Evolutionary conservation across 2,113 vertebrate genomes (phyloP).

Genomic region (Stegostoma tigrinum): DNA sequence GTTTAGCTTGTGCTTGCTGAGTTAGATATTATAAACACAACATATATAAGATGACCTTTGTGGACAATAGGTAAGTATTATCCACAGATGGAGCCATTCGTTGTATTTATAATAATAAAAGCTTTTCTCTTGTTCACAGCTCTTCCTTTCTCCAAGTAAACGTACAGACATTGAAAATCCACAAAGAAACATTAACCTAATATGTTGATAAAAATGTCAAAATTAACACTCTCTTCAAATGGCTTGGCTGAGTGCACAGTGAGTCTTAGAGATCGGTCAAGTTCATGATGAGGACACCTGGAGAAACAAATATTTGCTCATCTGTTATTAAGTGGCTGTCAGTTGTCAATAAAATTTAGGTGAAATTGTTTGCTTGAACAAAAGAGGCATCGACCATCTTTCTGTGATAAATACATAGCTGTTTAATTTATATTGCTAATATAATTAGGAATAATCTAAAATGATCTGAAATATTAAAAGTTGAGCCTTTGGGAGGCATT

Average conservation of each 20-base stretch:
- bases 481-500: not conserved
- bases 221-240: too few relatives aligned
- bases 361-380: not conserved
- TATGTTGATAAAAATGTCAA: not conserved
- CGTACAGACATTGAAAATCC: too few relatives aligned
- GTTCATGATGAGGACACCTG: not conserved
- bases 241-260: not conserved
- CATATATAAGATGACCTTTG: not conserved
- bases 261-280: too few relatives aligned
- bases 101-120: not conserved
- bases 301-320: not conserved
- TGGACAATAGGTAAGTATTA: not conserved
- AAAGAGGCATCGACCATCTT: not conserved
- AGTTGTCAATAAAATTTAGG: not conserved
- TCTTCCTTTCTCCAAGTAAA: not conserved
- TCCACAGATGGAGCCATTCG: not conserved
- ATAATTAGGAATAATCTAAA: not conserved
- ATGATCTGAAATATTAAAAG: not conserved
- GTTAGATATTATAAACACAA: too few relatives aligned
- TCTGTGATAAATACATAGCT: not conserved
- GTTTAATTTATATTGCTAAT: not conserved
- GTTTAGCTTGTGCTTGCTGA: not conserved
- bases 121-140: not conserved
- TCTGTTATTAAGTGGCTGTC: not conserved
- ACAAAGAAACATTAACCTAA: not conserved